These are phyloP conservation scores for Lophura nycthemera DNA, from an alignment of 2,113 vertebrate genomes.

Conservation along the genomic window DNA sequence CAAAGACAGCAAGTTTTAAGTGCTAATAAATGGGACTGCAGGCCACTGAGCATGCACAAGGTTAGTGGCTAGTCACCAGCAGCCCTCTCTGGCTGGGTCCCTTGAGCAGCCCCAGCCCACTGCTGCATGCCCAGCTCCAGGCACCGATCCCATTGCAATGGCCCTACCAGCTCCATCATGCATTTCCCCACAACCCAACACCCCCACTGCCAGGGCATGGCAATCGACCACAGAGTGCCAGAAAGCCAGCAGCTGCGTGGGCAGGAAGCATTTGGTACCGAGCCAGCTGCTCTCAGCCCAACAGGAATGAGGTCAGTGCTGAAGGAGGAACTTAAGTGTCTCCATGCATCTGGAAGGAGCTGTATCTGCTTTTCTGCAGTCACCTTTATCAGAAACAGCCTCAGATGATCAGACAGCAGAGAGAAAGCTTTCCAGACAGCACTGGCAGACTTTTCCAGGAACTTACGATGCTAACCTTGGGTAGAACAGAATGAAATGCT, in stretches of 20 bases:
- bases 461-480: background rate
- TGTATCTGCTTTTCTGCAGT: background rate
- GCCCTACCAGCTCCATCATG: background rate
- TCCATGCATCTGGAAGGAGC: background rate
- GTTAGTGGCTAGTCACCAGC: background rate
- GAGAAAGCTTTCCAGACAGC: background rate
- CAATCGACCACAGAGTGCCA: rapidly evolving
- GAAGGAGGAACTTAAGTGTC: background rate
- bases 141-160: rapidly evolving
- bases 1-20: background rate
- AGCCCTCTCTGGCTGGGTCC: background rate
- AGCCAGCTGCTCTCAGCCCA: background rate
- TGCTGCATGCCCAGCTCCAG: background rate
- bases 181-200: rapidly evolving
- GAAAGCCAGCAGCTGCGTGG: background rate
- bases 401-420: background rate
- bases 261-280: background rate
- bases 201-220: background rate
- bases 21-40: slow-evolving; percentile 26
- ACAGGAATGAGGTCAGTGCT: background rate
- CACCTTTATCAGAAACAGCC: background rate
- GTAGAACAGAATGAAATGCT: background rate
- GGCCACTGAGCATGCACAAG: rapidly evolving
- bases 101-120: background rate
- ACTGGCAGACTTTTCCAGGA: background rate